phyloP scores from a whole-genome alignment of 1,140 invertebrate genomes.

The Sycobia sp. region DNA sequence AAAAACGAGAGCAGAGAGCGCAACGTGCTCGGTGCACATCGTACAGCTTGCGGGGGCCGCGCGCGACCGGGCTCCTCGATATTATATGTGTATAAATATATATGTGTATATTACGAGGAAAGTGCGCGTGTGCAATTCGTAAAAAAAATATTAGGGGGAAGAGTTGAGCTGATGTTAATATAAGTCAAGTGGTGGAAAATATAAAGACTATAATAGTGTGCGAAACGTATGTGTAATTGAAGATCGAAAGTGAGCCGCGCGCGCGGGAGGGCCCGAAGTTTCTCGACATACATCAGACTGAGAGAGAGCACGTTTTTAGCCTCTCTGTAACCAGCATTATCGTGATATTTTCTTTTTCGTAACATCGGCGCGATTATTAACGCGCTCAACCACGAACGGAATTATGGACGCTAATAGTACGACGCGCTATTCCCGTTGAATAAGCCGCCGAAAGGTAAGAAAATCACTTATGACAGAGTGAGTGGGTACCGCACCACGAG shows the following conservation, averaged over 20 bases:
- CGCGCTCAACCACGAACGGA: background rate
- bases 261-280: background rate
- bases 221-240: conserved; percentile 11
- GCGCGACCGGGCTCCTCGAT: background rate
- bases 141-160: background rate
- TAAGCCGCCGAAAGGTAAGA: background rate
- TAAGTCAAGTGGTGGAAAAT: background rate
- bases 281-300: background rate
- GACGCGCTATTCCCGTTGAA: background rate
- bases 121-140: background rate
- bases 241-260: background rate
- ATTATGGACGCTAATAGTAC: conserved; percentile 23
- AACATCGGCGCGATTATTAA: background rate
- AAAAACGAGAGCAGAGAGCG: conserved; percentile 1
- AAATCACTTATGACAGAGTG: background rate
- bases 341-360: conserved; percentile 5
- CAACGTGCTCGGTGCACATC: conserved; percentile 19
- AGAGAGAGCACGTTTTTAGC: no score
- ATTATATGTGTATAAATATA: no score
- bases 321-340: no score
- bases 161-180: no score
- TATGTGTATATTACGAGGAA: no score
- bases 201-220: conserved; percentile 2
- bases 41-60: background rate
- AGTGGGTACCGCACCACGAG: no score